A percentile compares a stretch with the other conserved stretches of the same genome.
Conservation (phyloP, 1,140 invertebrate species). For the Myzus persicae region DNA sequence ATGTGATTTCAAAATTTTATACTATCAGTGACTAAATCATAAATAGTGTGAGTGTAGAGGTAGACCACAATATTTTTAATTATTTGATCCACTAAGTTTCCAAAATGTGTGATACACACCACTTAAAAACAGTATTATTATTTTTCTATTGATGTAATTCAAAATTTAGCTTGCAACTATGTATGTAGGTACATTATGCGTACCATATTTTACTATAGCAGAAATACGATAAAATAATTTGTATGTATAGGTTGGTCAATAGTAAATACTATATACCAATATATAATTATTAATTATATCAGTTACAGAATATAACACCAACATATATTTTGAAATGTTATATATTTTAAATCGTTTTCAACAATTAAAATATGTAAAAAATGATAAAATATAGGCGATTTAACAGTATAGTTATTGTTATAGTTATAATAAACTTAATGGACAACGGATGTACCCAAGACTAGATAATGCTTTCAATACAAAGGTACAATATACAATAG, state of each 20-base stretch:
- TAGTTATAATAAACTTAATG: not conserved
- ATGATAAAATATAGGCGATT: not conserved
- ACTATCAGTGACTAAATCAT: too few species aligned
- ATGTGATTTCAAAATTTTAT: too few species aligned
- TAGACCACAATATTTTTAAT: too few species aligned
- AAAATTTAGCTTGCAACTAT: too few species aligned
- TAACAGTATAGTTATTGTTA: not conserved
- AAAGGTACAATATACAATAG: too few species aligned
- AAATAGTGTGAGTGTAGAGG: too few species aligned
- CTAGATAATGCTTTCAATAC: too few species aligned
- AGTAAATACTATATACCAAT: not conserved
- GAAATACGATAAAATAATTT: not conserved
- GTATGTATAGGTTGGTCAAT: not conserved
- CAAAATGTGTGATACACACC: not conserved
- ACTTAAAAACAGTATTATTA: not conserved
- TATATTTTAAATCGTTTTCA: not conserved
- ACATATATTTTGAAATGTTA: not conserved
- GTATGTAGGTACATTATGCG: not conserved
- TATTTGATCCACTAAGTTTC: not conserved
- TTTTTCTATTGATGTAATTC: not conserved
- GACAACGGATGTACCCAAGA: not conserved
- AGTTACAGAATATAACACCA: not conserved
- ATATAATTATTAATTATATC: not conserved
- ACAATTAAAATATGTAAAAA: not conserved
- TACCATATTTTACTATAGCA: not conserved